Base-by-base conservation (phyloP, 2,888 invertebrate species). In the Lottia gigantea region DNA sequence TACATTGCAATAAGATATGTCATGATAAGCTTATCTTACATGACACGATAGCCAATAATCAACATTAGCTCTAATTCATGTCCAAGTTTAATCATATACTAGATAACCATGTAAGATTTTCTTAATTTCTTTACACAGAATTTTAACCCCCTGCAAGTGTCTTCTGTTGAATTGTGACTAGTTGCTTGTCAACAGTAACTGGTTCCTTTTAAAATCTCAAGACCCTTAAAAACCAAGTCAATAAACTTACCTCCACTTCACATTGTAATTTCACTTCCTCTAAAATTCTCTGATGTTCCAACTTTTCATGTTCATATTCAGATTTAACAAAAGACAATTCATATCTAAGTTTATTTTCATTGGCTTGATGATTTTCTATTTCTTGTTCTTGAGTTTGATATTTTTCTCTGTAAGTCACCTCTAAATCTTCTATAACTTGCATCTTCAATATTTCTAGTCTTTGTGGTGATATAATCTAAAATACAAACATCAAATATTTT, bases 291-390 rank as follows among this genome's bases (percentile, higher is more conserved):
- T 78, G 77, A 73, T 85, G 81, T 68, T 87, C 84, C 16, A 77
- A 70, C 46, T 80, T 78, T 61, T 85, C 83, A 72, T 88, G 87
- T 47, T 88, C 88, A 73, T 86, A 88, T 78, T 88, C 88, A 0
- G 87, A 82, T 77, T 88, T 87, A 26, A 88, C 74, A 74, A 88
- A 88, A 64, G 84, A 81, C 40, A 85, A 77, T 74, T 88, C 88
- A 70, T 87, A 86, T 55, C 85, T 85, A 11, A 87, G 76, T 70
- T 86, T 86, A 74, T 84, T 88, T 70, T 82, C 79, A 26, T 81
- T 80, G 25, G 76, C 77, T 11, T 85, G 76, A n/a, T 79, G 79
- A 25, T 81, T 81, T 64, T 88, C 87, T 11, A 81, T 73, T 74
- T 88, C 88, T 19, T 76, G 77, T 45, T 86, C 85, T 70, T 86